Evolutionary conservation across 2,113 vertebrate species (phyloP).

Genomic region (Myodes glareolus): DNA sequence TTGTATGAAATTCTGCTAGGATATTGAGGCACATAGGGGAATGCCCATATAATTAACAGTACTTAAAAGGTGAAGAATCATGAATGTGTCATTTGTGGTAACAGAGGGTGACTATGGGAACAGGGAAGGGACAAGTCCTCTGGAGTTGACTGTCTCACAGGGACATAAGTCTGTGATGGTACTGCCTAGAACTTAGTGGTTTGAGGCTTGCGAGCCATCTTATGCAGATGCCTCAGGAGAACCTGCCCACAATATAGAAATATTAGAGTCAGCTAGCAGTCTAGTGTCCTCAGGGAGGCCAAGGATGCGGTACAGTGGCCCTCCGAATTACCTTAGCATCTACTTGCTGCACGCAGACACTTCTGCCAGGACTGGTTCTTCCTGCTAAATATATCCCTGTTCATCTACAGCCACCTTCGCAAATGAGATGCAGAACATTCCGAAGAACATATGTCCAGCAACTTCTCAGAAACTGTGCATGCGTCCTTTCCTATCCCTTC

Average conservation of each 20-base stretch:
- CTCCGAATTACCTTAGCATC: not conserved
- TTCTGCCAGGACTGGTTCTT: not conserved
- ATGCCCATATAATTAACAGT: not conserved
- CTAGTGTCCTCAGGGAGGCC: not conserved
- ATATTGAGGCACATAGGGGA: not conserved
- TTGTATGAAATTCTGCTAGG: not conserved
- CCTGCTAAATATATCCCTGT: slow-evolving; percentile 48
- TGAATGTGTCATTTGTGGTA: not conserved
- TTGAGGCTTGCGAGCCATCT: not conserved
- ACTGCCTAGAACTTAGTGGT: not conserved
- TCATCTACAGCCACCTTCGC: slow-evolving; percentile 65
- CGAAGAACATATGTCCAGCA: slow-evolving; percentile 64
- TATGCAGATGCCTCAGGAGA: not conserved
- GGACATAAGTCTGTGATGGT: not conserved
- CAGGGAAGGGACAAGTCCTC: no score
- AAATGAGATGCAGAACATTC: slow-evolving; percentile 53
- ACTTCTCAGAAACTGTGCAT: slow-evolving; percentile 56
- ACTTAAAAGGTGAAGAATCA: not conserved
- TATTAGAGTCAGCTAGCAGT: not conserved
- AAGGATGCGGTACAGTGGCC: not conserved
- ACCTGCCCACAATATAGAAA: not conserved
- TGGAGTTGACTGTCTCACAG: not conserved
- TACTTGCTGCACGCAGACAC: not conserved
- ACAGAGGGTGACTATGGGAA: not conserved
- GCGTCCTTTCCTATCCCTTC: slow-evolving; percentile 25